A percentile compares a stretch with the other conserved stretches of the same genome.
These are phyloP conservation scores for Drosophila melanogaster DNA, from an alignment of 1,140 invertebrate species.

Conservation along the genomic window Release_6_plus_ISO1_MT NT_037436.4:20396501-20397000, in stretches of 20 bases:
- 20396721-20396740: constrained; percentile 26
- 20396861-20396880: constrained; percentile 55
- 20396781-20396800: constrained; percentile 32
- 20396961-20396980: constrained; percentile 64
- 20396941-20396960: constrained; percentile 68
- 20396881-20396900: constrained; percentile 16
- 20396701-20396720: constrained; percentile 21
- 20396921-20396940: constrained; percentile 68
- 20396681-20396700: constrained; percentile 50
- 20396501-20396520: constrained; percentile 70
- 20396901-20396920: constrained; percentile 62
- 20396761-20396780: constrained; percentile 2
- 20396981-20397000: constrained; percentile 43
- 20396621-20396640: constrained; percentile 63
- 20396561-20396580: constrained; percentile 51
- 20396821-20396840: constrained; percentile 51
- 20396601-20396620: constrained; percentile 65
- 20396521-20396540: constrained; percentile 75
- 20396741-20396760: constrained; percentile 24
- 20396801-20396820: constrained; percentile 68
- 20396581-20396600: constrained; percentile 46
- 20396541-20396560: constrained; percentile 63
- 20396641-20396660: constrained; percentile 76
- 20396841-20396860: constrained; percentile 62
- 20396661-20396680: constrained; percentile 51